Evolutionary conservation across 2,888 invertebrate species (phyloP).

Genomic region (Dioctria rufipes): DNA sequence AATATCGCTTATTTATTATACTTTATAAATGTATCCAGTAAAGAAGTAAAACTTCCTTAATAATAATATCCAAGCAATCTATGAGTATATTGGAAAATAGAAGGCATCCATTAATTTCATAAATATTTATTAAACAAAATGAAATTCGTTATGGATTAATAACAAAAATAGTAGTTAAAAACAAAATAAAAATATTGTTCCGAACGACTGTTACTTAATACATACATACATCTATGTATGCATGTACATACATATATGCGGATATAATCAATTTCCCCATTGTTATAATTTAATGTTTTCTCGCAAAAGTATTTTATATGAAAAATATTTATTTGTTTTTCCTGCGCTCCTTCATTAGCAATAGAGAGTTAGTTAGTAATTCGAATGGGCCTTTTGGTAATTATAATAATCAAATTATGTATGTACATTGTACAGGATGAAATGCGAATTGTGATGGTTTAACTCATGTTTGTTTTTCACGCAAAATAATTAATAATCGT

Average conservation of each 20-base stretch:
- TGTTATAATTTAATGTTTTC: background rate
- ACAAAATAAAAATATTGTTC: background rate
- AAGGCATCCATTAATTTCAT: no score
- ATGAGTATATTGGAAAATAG: no score
- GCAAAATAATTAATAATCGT: background rate
- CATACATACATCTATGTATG: background rate
- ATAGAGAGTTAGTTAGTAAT: background rate
- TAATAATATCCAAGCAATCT: no score
- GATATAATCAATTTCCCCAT: no score
- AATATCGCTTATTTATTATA: no score
- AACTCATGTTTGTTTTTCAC: background rate
- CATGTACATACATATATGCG: no score
- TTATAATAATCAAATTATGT: background rate
- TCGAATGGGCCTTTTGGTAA: background rate
- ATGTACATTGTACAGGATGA: background rate
- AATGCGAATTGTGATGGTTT: conserved; percentile 1
- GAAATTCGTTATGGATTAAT: no score
- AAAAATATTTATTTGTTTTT: conserved; percentile 40
- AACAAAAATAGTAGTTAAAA: background rate
- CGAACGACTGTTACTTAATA: conserved; percentile 20
- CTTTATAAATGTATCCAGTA: no score
- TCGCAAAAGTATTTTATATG: conserved; percentile 1
- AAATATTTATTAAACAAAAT: no score
- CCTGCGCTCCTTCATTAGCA: background rate
- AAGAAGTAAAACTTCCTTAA: no score